Evolutionary conservation across 2,113 vertebrate genomes (phyloP).

Genomic region (Pardalotus punctatus): DNA sequence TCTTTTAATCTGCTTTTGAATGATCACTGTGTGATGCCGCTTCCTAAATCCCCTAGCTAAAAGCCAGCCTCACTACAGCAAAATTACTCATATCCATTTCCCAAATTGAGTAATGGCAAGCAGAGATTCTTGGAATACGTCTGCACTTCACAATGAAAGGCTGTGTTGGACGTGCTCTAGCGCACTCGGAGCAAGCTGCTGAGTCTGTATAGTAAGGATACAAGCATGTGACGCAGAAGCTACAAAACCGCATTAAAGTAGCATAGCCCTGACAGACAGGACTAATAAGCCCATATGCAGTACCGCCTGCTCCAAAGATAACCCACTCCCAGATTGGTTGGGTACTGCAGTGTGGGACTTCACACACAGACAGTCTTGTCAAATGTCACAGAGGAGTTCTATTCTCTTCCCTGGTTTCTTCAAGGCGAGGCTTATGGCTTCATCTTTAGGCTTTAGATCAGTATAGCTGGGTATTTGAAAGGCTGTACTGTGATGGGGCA

Average conservation of each 20-base stretch:
- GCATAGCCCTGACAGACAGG: constrained; percentile 52
- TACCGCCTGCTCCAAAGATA: constrained; percentile 52
- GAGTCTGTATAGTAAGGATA: not conserved
- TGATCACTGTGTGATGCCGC: constrained; percentile 36
- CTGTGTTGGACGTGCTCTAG: constrained; percentile 3
- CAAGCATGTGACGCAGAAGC: not conserved
- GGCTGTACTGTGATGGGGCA: not conserved
- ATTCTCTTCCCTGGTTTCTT: not conserved
- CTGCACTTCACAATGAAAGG: not conserved
- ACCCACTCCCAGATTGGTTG: constrained; percentile 48
- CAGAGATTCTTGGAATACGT: constrained; percentile 22
- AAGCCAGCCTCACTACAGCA: constrained; percentile 17
- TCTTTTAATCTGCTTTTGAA: constrained; percentile 48
- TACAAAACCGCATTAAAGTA: constrained; percentile 49
- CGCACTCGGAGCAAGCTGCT: not conserved
- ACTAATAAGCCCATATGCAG: constrained; percentile 59
- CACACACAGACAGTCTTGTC: constrained; percentile 22
- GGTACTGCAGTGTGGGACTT: constrained; percentile 32
- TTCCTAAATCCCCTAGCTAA: constrained; percentile 45
- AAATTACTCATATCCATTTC: constrained; percentile 29
- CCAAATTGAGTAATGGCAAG: constrained; percentile 47
- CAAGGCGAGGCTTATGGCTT: not conserved
- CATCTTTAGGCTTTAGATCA: constrained; percentile 8
- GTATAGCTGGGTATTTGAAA: not conserved
- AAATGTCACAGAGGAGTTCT: constrained; percentile 34